Evolutionary conservation across 2,888 invertebrate species (phyloP), one percentile per base, ranked within the genome.

Genomic region (Azorinus chamasolen): DNA sequence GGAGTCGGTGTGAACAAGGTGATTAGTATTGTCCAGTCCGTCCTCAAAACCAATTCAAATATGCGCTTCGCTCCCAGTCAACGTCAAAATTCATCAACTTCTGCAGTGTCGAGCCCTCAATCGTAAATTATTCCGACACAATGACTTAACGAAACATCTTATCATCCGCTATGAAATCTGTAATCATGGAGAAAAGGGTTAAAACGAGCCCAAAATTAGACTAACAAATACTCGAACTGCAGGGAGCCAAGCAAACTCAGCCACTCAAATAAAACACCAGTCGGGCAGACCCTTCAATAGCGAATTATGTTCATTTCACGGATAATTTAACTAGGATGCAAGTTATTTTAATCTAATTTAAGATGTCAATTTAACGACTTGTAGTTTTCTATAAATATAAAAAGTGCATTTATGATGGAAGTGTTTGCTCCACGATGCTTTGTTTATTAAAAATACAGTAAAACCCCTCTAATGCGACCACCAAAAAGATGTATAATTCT

Each of bases 181-280:
- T 64, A 73, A 70, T 66, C 43, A 50, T 37, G 25, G 41, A 51
- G 48, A 64, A 54, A 55, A 63, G 64, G 74, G 73, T 79, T 79
- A 79, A 79, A 79, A 79, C 79, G 79, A 79, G 64, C 69, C 79
- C 79, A 43, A 73, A 74, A 74, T 79, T 79, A 72, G 68, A 75
- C 68, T 63, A 72, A 73, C 78, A 78, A 78, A 78, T 59, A 57
- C 62, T 54, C 37, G 53, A 53, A 22, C 72, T 45, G 68, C 55
- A 50, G 64, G 72, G 50, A 63, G 68, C 37, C 58, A 6, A 16
- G 45, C 41, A 43, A 53, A 54, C 50, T 37, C 57, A 62, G 61
- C 48, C 37, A 37, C 43, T 41, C 51, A 55, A 57, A 66, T 66
- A 73, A 50, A 73, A 73, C 73, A 73, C 50, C 32, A 32, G 32